Conservation (phyloP, 2,888 invertebrate genomes). For the Onchidella celtica region DNA sequence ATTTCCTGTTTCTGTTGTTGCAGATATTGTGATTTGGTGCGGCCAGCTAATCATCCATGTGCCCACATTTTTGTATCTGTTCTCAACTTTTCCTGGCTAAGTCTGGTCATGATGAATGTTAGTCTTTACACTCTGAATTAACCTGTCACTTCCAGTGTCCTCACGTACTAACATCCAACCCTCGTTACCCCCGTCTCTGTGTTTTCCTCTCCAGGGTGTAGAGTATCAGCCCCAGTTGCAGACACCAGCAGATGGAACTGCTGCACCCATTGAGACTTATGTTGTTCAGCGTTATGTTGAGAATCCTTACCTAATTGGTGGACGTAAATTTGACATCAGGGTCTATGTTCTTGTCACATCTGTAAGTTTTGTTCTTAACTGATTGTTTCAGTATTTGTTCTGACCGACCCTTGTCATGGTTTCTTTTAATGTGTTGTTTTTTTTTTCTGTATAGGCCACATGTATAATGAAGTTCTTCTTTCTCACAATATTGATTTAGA, state of each 20-base stretch:
- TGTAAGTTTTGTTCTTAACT: conserved; percentile 72
- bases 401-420: neutral
- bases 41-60: no score
- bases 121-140: no score
- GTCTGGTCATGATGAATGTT: no score
- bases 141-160: no score
- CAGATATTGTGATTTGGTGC: no score
- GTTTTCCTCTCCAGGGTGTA: conserved; percentile 67
- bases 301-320: conserved; percentile 84
- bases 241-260: conserved; percentile 70
- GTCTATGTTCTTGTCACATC: conserved; percentile 84
- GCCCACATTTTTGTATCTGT: no score
- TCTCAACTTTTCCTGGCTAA: no score
- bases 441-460: no score
- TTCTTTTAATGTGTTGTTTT: neutral
- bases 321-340: conserved; percentile 85
- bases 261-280: conserved; percentile 78
- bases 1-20: no score
- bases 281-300: conserved; percentile 84
- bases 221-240: conserved; percentile 76
- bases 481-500: no score
- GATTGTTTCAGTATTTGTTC: neutral
- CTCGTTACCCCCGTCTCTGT: no score
- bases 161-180: no score
- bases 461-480: neutral